phyloP scores from a whole-genome alignment of 2,888 invertebrate genomes.

The Lochmaea capreae region DNA sequence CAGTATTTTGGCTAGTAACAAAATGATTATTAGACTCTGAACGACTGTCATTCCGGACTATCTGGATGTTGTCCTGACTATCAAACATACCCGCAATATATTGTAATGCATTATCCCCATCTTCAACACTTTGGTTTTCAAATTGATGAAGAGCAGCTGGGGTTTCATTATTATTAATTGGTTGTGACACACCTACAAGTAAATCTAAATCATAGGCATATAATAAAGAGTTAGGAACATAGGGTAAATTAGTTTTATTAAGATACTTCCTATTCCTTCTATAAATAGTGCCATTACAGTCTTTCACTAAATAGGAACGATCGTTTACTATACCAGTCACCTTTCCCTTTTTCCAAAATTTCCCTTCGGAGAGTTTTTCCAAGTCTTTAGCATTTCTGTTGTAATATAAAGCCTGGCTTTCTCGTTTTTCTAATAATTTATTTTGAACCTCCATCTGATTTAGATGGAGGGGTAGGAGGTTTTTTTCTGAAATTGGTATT shows the following conservation, averaged over 20 bases:
- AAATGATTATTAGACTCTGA: too few relatives aligned
- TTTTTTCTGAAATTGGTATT: too few relatives aligned
- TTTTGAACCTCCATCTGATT: too few relatives aligned
- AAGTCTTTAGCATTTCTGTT: too few relatives aligned
- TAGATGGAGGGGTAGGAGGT: too few relatives aligned
- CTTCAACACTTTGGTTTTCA: too few relatives aligned
- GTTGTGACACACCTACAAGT: neutral
- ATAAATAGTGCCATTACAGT: conserved; percentile 1
- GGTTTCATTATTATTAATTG: too few relatives aligned
- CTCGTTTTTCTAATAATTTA: too few relatives aligned
- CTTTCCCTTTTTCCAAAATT: neutral
- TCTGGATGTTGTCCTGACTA: neutral
- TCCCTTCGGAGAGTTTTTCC: neutral
- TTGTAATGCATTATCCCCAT: neutral
- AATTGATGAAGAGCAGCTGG: too few relatives aligned
- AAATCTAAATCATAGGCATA: conserved; percentile 1
- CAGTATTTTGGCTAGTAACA: neutral
- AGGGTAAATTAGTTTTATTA: conserved; percentile 4
- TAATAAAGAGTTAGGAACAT: neutral
- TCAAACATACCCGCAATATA: conserved; percentile 1
- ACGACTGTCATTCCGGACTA: neutral
- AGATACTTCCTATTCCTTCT: conserved; percentile 9
- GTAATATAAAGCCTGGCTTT: too few relatives aligned
- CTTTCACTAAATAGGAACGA: neutral
- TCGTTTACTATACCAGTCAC: conserved; percentile 13